Evolutionary conservation across 1,140 invertebrate genomes (phyloP), one percentile per base, ranked within the genome.

Genomic region (Onthophagus taurus): DNA sequence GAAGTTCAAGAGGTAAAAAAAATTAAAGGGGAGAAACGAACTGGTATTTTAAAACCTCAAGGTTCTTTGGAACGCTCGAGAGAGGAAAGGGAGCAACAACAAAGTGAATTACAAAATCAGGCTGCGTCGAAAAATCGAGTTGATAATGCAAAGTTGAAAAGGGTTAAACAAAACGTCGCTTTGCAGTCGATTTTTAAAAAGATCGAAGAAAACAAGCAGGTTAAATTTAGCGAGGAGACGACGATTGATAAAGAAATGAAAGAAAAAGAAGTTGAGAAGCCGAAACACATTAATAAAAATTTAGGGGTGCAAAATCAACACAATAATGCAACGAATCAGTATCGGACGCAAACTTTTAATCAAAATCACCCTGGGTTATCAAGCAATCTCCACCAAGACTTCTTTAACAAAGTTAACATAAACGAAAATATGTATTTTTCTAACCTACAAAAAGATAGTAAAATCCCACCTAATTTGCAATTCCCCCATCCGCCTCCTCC

Each of bases 131-230:
- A 21, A 19, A 3, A 19, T 2, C 34, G 19, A 26, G 29, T 16
- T 5, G 38, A 26, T 24, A 8, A 29, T 45, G 31, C 16, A 53
- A 54, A 45, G 20, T 34, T 30, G 38, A 65, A 63, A 52, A 44
- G 60, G 38, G 48, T 54, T 0, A 58, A 59, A 23, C 63, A 64
- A 37, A 64, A 65, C 38, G 55, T 65, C 0, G 63, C 62, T 2
- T 47, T 89, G 69, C 83, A 86, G 57, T 81, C 82, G 45, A 81
- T 83, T 53, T 75, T 81, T 67, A 67, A 72, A 46, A 78, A 76
- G 53, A 70, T 75, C 45, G 72, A 76, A 58, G 70, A 70, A 33
- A 71, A 67, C 47, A 78, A 77, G 63, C 76, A 78, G 66, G 58
- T 61, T 5, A 61, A 58, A 51, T 61, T 61, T 36, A 60, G 49